Evolutionary conservation across 2,113 vertebrate species (phyloP).

Genomic region (Calyptommatus sinebrachiatus): DNA sequence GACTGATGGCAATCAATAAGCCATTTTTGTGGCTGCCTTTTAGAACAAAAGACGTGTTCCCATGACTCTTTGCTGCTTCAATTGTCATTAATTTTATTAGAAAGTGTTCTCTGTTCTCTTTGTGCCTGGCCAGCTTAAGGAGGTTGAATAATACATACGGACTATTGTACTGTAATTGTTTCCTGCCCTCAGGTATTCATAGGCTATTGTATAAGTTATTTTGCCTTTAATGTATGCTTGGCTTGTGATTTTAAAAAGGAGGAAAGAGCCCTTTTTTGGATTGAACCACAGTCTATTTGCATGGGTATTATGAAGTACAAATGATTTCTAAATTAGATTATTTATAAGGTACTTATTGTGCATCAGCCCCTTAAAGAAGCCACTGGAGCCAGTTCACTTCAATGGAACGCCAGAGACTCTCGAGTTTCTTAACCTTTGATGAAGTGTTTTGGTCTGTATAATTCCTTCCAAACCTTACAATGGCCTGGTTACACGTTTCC

Average conservation of each 20-base stretch:
- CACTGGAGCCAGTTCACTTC: too few relatives aligned
- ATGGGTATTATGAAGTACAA: neutral
- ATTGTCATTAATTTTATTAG: constrained; percentile 15
- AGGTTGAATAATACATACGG: constrained; percentile 14
- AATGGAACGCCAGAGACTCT: too few relatives aligned
- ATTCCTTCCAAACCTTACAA: too few relatives aligned
- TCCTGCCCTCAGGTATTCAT: constrained; percentile 23
- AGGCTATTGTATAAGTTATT: constrained; percentile 4
- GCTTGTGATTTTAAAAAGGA: constrained; percentile 2
- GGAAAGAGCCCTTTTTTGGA: neutral
- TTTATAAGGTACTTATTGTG: neutral
- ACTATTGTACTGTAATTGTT: constrained; percentile 21
- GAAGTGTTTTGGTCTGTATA: too few relatives aligned
- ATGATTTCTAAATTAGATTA: neutral
- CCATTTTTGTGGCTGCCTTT: neutral
- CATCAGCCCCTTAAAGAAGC: neutral
- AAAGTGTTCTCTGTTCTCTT: constrained; percentile 11
- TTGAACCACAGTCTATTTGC: neutral
- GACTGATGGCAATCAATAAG: neutral
- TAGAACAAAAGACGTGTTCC: constrained; percentile 6
- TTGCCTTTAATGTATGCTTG: constrained; percentile 16
- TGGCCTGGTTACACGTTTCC: too few relatives aligned
- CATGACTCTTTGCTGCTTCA: constrained; percentile 6
- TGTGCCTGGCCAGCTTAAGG: neutral
- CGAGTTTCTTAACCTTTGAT: too few relatives aligned